Conservation (phyloP, 2,888 invertebrate species). For the Tenodera sinensis region DNA sequence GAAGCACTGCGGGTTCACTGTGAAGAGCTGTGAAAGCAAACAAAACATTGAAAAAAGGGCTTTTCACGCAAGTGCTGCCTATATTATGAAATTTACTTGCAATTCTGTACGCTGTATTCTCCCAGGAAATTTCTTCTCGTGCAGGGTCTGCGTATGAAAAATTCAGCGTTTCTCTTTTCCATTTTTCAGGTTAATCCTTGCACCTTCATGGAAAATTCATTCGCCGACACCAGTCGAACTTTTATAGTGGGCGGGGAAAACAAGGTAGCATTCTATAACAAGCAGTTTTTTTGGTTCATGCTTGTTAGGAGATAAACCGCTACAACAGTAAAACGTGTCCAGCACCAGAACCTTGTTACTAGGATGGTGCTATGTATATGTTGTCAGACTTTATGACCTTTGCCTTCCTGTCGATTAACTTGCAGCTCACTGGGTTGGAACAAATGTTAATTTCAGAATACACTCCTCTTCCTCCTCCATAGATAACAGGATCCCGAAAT, state of each 20-base stretch:
- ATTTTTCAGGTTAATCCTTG: background rate
- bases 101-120: background rate
- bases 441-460: too few relatives aligned
- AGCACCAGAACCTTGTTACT: background rate
- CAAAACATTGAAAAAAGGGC: background rate
- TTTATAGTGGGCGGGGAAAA: background rate
- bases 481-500: too few relatives aligned
- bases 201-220: background rate
- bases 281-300: background rate
- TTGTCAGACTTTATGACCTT: background rate
- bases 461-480: too few relatives aligned
- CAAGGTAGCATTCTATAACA: background rate
- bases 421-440: background rate
- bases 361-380: background rate
- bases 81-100: background rate
- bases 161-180: background rate
- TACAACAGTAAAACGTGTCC: background rate
- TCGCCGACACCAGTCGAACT: background rate
- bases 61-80: background rate
- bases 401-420: background rate
- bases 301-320: background rate
- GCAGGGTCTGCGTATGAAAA: background rate
- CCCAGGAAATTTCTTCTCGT: background rate
- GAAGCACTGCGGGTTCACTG: background rate
- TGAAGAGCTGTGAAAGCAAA: background rate